Evolutionary conservation across 1,140 invertebrate species (phyloP).

Genomic region (Uloborus diversus): DNA sequence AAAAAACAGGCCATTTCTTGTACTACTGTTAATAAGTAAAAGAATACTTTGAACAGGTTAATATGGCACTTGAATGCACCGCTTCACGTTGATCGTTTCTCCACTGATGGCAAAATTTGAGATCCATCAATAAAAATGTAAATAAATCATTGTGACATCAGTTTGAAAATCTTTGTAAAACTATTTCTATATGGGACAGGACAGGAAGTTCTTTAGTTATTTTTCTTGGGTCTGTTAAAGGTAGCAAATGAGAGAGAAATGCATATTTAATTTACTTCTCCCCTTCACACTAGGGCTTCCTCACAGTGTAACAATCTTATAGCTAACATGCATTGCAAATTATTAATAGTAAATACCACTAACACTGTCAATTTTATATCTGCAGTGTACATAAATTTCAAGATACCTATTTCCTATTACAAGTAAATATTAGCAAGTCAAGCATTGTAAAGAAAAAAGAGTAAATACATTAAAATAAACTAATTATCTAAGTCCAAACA

Average conservation of each 20-base stretch:
- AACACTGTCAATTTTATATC: conserved; percentile 56
- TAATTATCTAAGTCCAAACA: conserved; percentile 50
- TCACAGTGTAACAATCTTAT: conserved; percentile 48
- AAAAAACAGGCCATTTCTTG: conserved; percentile 42
- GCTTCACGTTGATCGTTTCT: background rate
- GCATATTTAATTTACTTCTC: too few relatives aligned
- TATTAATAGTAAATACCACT: conserved; percentile 56
- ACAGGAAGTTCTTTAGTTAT: too few relatives aligned
- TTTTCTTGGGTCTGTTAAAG: too few relatives aligned
- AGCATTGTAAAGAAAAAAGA: conserved; percentile 40
- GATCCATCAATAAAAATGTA: too few relatives aligned
- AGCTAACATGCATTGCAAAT: conserved; percentile 54
- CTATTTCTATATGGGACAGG: too few relatives aligned
- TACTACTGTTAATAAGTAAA: conserved; percentile 43
- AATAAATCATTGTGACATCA: too few relatives aligned
- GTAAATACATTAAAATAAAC: conserved; percentile 44
- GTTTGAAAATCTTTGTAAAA: too few relatives aligned
- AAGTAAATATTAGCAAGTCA: conserved; percentile 54
- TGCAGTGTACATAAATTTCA: conserved; percentile 51
- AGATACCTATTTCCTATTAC: conserved; percentile 55
- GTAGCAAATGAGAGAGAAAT: too few relatives aligned
- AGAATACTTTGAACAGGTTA: conserved; percentile 47
- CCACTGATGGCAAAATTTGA: too few relatives aligned
- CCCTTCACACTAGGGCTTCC: conserved; percentile 53
- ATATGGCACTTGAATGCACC: conserved; percentile 47